phyloP scores from a whole-genome alignment of 2,888 invertebrate species.

The Leucoma salicis region DNA sequence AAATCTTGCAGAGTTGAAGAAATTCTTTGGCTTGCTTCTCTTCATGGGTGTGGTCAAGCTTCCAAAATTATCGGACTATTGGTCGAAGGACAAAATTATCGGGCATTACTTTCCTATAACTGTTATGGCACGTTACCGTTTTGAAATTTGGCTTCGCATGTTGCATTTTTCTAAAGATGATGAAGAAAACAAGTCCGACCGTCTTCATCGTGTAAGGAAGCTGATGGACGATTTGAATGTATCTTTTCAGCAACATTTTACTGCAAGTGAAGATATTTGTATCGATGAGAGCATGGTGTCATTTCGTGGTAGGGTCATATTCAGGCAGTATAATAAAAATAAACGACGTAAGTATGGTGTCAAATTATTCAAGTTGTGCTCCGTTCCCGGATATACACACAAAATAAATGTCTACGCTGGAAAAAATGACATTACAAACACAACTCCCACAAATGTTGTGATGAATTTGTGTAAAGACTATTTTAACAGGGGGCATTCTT shows the following conservation, averaged over 20 bases:
- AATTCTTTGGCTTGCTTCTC: no score
- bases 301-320: slow-evolving; percentile 1
- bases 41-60: no score
- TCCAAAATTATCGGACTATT: no score
- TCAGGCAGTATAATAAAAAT: slow-evolving; percentile 1
- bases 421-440: neutral
- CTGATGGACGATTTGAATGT: neutral
- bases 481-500: neutral
- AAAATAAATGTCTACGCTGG: slow-evolving; percentile 1
- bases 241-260: neutral
- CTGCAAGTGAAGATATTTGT: neutral
- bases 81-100: no score
- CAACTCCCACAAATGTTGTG: slow-evolving; percentile 2
- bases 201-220: neutral
- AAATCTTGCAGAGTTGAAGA: no score
- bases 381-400: slow-evolving; percentile 12
- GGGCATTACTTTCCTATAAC: no score
- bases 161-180: slow-evolving; percentile 1
- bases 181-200: neutral
- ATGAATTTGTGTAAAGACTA: neutral
- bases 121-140: no score
- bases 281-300: neutral
- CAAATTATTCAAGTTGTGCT: slow-evolving; percentile 19
- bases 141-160: neutral
- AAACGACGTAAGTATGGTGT: slow-evolving; percentile 3